phyloP scores from a whole-genome alignment of 2,113 vertebrate genomes.

The Pardalotus punctatus region DNA sequence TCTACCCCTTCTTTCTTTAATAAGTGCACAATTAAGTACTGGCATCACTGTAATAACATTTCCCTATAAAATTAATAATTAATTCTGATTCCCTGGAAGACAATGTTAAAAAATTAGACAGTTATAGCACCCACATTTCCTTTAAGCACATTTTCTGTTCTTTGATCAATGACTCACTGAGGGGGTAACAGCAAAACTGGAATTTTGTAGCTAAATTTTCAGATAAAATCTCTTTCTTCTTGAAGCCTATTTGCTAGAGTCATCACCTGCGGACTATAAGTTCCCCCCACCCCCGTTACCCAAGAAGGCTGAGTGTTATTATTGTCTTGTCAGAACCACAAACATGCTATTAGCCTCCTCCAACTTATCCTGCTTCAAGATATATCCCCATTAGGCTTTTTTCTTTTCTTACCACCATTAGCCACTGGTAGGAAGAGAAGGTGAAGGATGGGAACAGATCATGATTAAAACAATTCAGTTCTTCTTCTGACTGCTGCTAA shows the following conservation, averaged over 20 bases:
- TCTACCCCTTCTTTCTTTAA: neutral
- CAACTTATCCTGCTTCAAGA: neutral
- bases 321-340: neutral
- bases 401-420: neutral
- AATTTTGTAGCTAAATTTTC: neutral
- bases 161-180: neutral
- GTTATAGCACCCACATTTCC: neutral
- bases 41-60: neutral
- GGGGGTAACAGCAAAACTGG: neutral
- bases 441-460: neutral
- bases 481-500: neutral
- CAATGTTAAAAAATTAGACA: neutral
- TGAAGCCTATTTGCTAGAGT: neutral
- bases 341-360: neutral
- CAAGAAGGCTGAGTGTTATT: neutral
- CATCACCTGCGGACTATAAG: neutral
- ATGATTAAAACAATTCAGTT: neutral
- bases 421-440: neutral
- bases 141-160: neutral
- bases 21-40: neutral
- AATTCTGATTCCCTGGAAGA: neutral
- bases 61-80: neutral
- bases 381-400: neutral
- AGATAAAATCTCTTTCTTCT: neutral
- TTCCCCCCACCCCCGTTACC: fast-evolving